phyloP scores from a whole-genome alignment of 37 sponge, comb jelly and placozoan species.

The Agelas oroides region DNA sequence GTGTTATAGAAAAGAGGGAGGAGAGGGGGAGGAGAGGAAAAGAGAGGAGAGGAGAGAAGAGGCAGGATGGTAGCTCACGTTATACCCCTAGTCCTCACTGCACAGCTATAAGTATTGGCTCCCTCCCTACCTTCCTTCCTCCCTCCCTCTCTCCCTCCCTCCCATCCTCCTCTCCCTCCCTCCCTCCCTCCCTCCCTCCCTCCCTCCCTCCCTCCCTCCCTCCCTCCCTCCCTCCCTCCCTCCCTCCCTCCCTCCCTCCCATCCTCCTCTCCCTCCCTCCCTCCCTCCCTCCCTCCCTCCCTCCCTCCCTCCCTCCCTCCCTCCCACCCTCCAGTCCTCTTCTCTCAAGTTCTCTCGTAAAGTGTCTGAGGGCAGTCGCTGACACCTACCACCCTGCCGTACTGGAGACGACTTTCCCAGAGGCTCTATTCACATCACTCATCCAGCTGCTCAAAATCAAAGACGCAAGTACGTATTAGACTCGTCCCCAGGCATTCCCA shows the following conservation, averaged over 20 bases:
- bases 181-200: neutral
- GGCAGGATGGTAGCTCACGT: too few relatives aligned
- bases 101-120: too few relatives aligned
- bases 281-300: neutral
- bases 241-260: neutral
- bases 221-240: too few relatives aligned
- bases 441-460: slow-evolving; percentile 31
- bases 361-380: slow-evolving; percentile 56
- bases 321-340: neutral
- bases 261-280: neutral
- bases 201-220: too few relatives aligned
- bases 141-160: neutral
- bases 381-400: slow-evolving; percentile 35
- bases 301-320: neutral
- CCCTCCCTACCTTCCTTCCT: neutral
- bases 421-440: slow-evolving; percentile 52
- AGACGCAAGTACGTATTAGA: slow-evolving; percentile 30
- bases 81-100: too few relatives aligned
- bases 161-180: neutral
- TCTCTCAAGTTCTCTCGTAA: slow-evolving; percentile 16
- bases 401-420: slow-evolving; percentile 50
- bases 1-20: too few relatives aligned
- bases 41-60: too few relatives aligned
- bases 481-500: too few relatives aligned
- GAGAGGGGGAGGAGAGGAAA: too few relatives aligned